Base-by-base conservation (phyloP, 2,888 invertebrate species). In the Mongoloraphidia duomilia region DNA sequence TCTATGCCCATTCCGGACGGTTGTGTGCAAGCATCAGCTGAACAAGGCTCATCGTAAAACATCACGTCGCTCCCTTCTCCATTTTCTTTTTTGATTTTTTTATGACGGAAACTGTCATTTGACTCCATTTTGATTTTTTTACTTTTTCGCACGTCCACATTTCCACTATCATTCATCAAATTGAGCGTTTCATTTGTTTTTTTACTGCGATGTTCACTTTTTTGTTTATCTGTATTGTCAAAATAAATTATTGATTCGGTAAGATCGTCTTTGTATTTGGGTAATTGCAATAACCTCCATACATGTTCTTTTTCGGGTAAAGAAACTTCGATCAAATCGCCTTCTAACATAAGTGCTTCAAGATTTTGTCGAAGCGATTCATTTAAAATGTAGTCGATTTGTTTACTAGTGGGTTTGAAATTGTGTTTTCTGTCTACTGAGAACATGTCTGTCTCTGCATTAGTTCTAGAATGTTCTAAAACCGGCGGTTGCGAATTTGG, bases 241-340 rank as follows among this genome's bases (percentile, higher is more conserved):
- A 26, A 26, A 26, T 6, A 26, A 26, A 26, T 6, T 3, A 26
- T 26, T 6, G 26, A 26, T 26, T 26, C 26, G 26, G 26, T 26
- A 26, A 26, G 6, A 4, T 4, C 17, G 6, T 26, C 26, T 26
- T 26, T 26, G 3, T 26, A 6, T 26, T 72, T 71, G 34, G 75
- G 71, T 38, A 76, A 73, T 61, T 76, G 76, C 13, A 81, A 63
- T 44, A 84, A 74, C 47, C 76, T 70, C 82, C 82, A 83, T 54
- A 90, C 73, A 55, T 82, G 79, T 50, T 75, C 72, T 9, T 85
- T 84, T 68, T 90, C 89, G 57, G 88, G 87, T 8, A 89, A 65
- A 0, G 80, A 70, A 58, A 84, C 84, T 71, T 91, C 90, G 3
- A 91, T 68, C 47, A 91, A 65, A 60, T 89, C 88, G 0, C 88